Conservation (phyloP, 2,113 vertebrate genomes). For the Chaenocephalus aceratus region DNA sequence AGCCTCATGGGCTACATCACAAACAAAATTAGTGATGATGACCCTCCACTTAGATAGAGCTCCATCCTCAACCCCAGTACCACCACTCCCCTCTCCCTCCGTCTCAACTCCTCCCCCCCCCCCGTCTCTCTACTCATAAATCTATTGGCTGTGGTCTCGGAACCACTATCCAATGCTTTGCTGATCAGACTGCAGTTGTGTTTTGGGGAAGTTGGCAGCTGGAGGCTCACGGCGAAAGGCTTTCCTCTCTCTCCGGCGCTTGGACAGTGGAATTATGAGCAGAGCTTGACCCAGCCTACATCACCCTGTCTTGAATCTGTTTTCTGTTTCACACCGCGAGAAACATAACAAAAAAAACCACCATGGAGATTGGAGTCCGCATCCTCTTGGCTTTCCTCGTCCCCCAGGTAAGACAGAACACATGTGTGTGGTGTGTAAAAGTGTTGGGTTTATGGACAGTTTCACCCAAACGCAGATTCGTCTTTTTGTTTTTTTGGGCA, state of each 20-base stretch:
- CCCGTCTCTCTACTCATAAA: constrained; percentile 85
- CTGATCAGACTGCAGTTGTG: constrained; percentile 96
- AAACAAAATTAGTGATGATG: constrained; percentile 23
- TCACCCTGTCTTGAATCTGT: constrained; percentile 85
- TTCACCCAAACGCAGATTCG: neutral
- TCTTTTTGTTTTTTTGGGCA: neutral
- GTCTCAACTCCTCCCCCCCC: constrained; percentile 72
- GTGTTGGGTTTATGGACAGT: neutral
- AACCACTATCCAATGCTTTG: constrained; percentile 91
- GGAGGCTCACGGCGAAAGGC: constrained; percentile 91
- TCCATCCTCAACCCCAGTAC: neutral
- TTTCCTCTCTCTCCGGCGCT: constrained; percentile 88
- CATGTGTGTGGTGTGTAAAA: neutral
- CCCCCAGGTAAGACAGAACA: constrained; percentile 91
- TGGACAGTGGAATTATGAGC: constrained; percentile 99
- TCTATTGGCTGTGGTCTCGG: constrained; percentile 96
- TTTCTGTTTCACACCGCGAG: constrained; percentile 72
- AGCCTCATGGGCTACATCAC: neutral
- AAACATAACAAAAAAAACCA: constrained; percentile 67
- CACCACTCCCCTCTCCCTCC: constrained; percentile 64
- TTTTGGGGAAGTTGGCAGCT: constrained; percentile 91
- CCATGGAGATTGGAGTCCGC: constrained; percentile 91
- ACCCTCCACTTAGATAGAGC: constrained; percentile 29
- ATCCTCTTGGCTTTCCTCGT: constrained; percentile 90
- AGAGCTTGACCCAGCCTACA: constrained; percentile 93